A percentile compares a stretch with the other conserved stretches of the same genome.
phyloP scores from a whole-genome alignment of 2,888 invertebrate species.

The Agrypnus murinus region DNA sequence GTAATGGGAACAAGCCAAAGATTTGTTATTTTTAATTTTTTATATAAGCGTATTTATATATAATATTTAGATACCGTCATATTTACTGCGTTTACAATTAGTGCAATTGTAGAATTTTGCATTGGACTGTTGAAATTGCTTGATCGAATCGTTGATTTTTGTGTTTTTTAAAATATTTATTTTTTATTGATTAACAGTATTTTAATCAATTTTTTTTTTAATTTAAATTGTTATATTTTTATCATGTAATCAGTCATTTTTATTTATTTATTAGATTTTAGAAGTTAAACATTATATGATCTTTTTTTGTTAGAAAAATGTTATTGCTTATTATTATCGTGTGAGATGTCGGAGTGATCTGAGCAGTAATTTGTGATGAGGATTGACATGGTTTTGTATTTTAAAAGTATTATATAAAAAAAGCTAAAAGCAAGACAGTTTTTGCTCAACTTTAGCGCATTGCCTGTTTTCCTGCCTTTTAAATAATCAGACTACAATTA shows the following conservation, averaged over 20 bases:
- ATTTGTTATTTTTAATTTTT: slow-evolving; percentile 83
- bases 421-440: too few species aligned
- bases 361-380: slow-evolving; percentile 37
- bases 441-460: too few species aligned
- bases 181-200: slow-evolving; percentile 31
- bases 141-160: slow-evolving; percentile 47
- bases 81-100: slow-evolving; percentile 51
- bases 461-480: too few species aligned
- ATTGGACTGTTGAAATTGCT: slow-evolving; percentile 53
- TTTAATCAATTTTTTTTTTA: slow-evolving; percentile 28
- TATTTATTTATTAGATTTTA: slow-evolving; percentile 36
- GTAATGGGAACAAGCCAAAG: slow-evolving; percentile 90
- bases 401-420: too few species aligned
- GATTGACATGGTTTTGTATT: slow-evolving; percentile 31
- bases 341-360: slow-evolving; percentile 42
- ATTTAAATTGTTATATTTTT: slow-evolving; percentile 34
- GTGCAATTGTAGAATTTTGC: slow-evolving; percentile 47
- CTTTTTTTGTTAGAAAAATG: slow-evolving; percentile 33
- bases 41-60: slow-evolving; percentile 68
- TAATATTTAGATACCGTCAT: slow-evolving; percentile 69
- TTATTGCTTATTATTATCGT: slow-evolving; percentile 34
- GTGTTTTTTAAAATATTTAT: slow-evolving; percentile 29
- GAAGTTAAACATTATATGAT: background rate
- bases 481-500: too few species aligned
- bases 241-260: slow-evolving; percentile 18